Evolutionary conservation across 1,140 invertebrate genomes (phyloP).

Genomic region (Aphaenogaster floridana): DNA sequence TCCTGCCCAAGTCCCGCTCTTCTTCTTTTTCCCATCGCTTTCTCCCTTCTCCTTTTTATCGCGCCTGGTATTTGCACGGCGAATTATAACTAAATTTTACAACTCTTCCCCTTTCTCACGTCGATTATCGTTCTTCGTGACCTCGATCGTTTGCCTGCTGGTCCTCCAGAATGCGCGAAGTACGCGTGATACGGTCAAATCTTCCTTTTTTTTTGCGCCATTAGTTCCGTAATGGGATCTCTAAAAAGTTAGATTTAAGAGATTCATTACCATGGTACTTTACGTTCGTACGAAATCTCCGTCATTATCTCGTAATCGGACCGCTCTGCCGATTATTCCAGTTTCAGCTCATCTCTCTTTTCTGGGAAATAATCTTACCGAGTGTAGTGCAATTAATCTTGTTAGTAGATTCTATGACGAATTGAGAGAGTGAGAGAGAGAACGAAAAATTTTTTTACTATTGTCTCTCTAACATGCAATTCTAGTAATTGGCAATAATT

Average conservation of each 20-base stretch:
- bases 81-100: slow-evolving; percentile 56
- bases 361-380: slow-evolving; percentile 11
- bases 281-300: slow-evolving; percentile 36
- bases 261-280: slow-evolving; percentile 53
- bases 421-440: background rate
- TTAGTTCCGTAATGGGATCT: slow-evolving; percentile 48
- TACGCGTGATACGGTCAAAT: slow-evolving; percentile 36
- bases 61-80: slow-evolving; percentile 32
- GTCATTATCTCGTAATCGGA: slow-evolving; percentile 50
- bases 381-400: slow-evolving; percentile 49
- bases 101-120: slow-evolving; percentile 15
- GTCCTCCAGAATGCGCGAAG: slow-evolving; percentile 7
- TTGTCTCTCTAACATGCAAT: slow-evolving; percentile 4
- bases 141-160: slow-evolving; percentile 6
- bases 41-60: slow-evolving; percentile 36
- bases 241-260: slow-evolving; percentile 57
- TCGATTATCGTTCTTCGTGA: slow-evolving; percentile 50
- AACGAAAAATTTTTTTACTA: slow-evolving; percentile 23
- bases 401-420: slow-evolving; percentile 7
- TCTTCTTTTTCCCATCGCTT: slow-evolving; percentile 4
- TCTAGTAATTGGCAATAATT: slow-evolving; percentile 23
- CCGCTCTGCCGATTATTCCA: slow-evolving; percentile 48
- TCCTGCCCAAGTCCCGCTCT: background rate
- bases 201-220: slow-evolving; percentile 31
- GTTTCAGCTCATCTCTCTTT: slow-evolving; percentile 12